Base-by-base conservation (phyloP, 2,113 vertebrate species). In the Rhinoptilus africanus region DNA sequence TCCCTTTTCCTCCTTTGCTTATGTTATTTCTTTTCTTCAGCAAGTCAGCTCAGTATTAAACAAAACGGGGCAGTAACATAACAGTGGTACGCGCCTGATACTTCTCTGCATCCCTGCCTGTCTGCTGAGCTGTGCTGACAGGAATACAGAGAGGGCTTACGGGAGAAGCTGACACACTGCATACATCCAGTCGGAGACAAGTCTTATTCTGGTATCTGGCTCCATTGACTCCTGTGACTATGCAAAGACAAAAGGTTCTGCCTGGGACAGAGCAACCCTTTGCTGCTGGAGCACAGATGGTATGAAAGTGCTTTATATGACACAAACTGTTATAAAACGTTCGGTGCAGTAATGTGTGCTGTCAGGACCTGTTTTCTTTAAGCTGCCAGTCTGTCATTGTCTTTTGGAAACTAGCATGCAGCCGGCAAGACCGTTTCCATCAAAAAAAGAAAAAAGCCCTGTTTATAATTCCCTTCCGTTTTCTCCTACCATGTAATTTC, bases 281-380 rank as follows among this genome's bases (percentile, higher is more conserved):
- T 7, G 4, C 71, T 88, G 85, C 56, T 54, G 59, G 16, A 78
- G 85, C 59, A 51, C 88, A 93, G 90, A 67, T 92, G 88, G 63
- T 39, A 21, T 37, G 43, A 21, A 81, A 93, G 53, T 14, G 53
- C 48, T 92, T 69, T 50, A 54, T 71, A 54, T 43, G 59, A 78
- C 87, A 93, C 37, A 62, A 82, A 64, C 20, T 39, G 35, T n/a
- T 89, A 54, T 12, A 39, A 93, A 96, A 74, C 2, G 12, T 72
- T 88, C 3, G 6, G 63, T 88, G 60, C 37, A 6, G 47, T 81
- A 24, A 87, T 56, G 24, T 51, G 56, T 35, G 60, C 80, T 95
- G 93, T 93, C 86, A 80, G 51, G 92, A 91, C 90, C 56, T 56
- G 64, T 91, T 83, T 77, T 88, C 68, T 88, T 86, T 87, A 84